Base-by-base conservation (phyloP, 1,140 invertebrate genomes). In the Formica exsecta region DNA sequence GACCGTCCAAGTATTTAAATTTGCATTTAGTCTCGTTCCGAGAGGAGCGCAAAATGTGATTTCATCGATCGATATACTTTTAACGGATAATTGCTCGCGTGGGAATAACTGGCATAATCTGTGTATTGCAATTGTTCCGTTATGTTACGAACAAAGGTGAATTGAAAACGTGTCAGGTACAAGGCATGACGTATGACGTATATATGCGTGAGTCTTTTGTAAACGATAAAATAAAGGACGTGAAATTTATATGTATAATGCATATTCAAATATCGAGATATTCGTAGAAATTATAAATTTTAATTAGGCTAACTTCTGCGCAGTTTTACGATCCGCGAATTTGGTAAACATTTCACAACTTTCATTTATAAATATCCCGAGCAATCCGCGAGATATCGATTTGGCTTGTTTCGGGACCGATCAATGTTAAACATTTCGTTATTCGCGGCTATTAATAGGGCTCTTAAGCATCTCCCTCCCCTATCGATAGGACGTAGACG, bases 1-100 rank as follows among this genome's bases (percentile, higher is more conserved):
- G 25, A 36, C 48, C 16, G 29, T 83, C 79, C 79, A 83, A 83
- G 38, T 74, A 41, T 61, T 59, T 73, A 83, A 74, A 83, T 74
- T 41, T 71, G 25, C 51, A 61, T 81, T 81, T 71, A 7, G 36
- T 59, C 7, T 32, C 13, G 16, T 71, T 71, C 19, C 51, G 64
- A 54, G 16, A 38, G 3, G 25, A 61, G 36, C 19, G 22, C 29
- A 3, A 68, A 25, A 57, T 32, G 19, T 16, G 19, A 32, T 71
- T 71, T 57, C 19, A 13, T 44, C 19, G 36, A 71, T 48, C n/a
- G 7, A 54, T 19, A 5, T n/a, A 6, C 36, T 41, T 80, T 59
- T 29, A 25, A 80, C n/a, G 16, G 13, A 4, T 41, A 16, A 41
- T 41, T 44, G n/a, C 32, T 54, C 25, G 13, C 32, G 77, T 44